Conservation (phyloP, 2,888 invertebrate genomes). For the Acleris emargana region DNA sequence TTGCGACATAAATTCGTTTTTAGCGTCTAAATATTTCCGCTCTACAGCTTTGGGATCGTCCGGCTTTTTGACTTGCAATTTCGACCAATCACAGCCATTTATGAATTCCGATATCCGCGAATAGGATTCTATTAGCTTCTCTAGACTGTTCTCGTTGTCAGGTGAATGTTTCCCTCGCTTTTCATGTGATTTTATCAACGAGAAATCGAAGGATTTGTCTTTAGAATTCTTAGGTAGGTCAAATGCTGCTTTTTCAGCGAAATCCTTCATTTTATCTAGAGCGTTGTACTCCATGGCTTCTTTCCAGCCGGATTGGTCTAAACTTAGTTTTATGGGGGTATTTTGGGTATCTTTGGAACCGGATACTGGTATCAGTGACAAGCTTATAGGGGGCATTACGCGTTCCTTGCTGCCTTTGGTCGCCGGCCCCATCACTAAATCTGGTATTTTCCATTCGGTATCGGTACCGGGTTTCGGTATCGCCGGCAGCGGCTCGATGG, state of each 20-base stretch:
- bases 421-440: conserved; percentile 65
- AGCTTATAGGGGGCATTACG: conserved; percentile 75
- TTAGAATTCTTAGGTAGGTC: conserved; percentile 70
- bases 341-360: conserved; percentile 64
- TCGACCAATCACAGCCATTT: conserved; percentile 79
- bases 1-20: conserved; percentile 78
- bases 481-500: conserved; percentile 73
- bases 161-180: conserved; percentile 48
- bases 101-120: conserved; percentile 78
- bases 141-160: conserved; percentile 68
- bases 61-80: conserved; percentile 57
- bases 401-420: conserved; percentile 64
- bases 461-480: conserved; percentile 54
- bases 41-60: conserved; percentile 70
- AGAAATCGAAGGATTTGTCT: conserved; percentile 64
- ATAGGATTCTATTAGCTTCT: conserved; percentile 73
- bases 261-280: conserved; percentile 79
- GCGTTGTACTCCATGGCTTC: conserved; percentile 75
- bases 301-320: conserved; percentile 64
- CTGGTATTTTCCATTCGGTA: conserved; percentile 70
- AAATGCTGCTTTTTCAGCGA: conserved; percentile 78
- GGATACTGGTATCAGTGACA: conserved; percentile 75
- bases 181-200: conserved; percentile 58
- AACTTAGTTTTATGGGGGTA: conserved; percentile 65
- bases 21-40: conserved; percentile 75